Conservation (phyloP, 1,140 invertebrate species). For the Akabosia matsudoensis region DNA sequence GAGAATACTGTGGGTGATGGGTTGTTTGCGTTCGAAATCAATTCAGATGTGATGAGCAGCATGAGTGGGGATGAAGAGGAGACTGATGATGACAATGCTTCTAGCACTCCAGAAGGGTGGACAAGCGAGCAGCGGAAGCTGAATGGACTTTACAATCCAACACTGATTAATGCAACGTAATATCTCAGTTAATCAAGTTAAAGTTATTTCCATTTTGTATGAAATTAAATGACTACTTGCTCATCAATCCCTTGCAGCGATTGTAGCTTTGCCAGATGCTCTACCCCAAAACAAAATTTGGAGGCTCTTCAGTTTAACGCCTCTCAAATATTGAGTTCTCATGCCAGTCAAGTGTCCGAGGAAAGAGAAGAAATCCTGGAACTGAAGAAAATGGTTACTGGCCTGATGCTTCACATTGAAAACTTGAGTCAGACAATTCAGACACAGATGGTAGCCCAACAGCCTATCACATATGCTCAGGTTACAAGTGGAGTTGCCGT, state of each 20-base stretch:
- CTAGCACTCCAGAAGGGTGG: slow-evolving; percentile 13
- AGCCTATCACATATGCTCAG: not conserved
- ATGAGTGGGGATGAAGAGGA: not conserved
- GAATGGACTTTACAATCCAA: not conserved
- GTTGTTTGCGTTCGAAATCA: slow-evolving; percentile 8
- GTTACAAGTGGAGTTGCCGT: not conserved
- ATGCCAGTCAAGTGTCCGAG: not conserved
- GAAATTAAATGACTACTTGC: no score
- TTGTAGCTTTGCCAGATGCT: slow-evolving; percentile 3
- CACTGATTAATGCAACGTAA: not conserved
- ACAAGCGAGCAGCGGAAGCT: not conserved
- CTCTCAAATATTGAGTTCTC: not conserved
- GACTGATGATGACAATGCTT: not conserved
- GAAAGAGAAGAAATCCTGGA: not conserved
- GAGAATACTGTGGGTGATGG: slow-evolving; percentile 6
- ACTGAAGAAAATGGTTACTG: slow-evolving; percentile 8
- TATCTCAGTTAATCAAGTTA: not conserved
- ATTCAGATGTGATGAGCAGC: not conserved
- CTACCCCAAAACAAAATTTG: not conserved
- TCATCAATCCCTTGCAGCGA: no score
- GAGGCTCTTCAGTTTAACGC: not conserved
- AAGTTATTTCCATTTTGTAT: no score
- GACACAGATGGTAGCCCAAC: not conserved
- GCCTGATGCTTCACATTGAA: not conserved
- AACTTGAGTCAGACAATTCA: not conserved